These are phyloP conservation scores for Platynereis dumerilii DNA, from an alignment of 2,888 invertebrate genomes.

Conservation along the genomic window DNA sequence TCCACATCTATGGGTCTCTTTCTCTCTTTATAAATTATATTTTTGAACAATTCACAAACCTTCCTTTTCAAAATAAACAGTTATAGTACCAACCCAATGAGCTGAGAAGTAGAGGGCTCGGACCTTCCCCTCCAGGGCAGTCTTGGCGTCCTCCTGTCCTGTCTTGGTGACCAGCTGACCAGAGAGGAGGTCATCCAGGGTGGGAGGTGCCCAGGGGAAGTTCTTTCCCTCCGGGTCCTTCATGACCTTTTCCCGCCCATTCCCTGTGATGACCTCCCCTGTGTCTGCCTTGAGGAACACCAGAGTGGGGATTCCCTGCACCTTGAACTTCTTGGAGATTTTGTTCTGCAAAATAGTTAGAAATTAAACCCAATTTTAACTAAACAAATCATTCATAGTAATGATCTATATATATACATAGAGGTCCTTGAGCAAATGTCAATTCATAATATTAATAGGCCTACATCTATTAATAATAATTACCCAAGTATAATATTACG, in stretches of 20 bases:
- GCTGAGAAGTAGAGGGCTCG: slow-evolving; percentile 87
- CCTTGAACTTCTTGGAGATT: slow-evolving; percentile 77
- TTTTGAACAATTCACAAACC: too few species aligned
- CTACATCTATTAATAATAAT: too few species aligned
- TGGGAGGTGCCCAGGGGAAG: slow-evolving; percentile 83
- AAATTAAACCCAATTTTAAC: too few species aligned
- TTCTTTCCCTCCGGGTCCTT: slow-evolving; percentile 73
- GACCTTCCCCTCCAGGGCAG: slow-evolving; percentile 67
- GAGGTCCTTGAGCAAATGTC: too few species aligned
- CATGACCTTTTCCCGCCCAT: slow-evolving; percentile 71
- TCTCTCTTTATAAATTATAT: too few species aligned
- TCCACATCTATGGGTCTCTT: too few species aligned
- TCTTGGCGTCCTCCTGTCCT: neutral
- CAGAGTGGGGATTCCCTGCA: slow-evolving; percentile 79
- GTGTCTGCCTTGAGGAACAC: slow-evolving; percentile 73
- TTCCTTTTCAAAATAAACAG: too few species aligned
- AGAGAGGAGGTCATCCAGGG: slow-evolving; percentile 65
- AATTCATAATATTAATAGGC: too few species aligned
- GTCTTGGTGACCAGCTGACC: slow-evolving; percentile 22
- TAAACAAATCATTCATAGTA: too few species aligned
- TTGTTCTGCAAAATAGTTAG: slow-evolving; percentile 72
- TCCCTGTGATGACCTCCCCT: slow-evolving; percentile 73
- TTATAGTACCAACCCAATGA: slow-evolving; percentile 83
- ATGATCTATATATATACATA: too few species aligned
- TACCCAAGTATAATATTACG: too few species aligned